Percentiles rank a stretch among this genome's conserved stretches.
phyloP scores from a whole-genome alignment of 1,140 invertebrate species.

The Trichoplusia ni region DNA sequence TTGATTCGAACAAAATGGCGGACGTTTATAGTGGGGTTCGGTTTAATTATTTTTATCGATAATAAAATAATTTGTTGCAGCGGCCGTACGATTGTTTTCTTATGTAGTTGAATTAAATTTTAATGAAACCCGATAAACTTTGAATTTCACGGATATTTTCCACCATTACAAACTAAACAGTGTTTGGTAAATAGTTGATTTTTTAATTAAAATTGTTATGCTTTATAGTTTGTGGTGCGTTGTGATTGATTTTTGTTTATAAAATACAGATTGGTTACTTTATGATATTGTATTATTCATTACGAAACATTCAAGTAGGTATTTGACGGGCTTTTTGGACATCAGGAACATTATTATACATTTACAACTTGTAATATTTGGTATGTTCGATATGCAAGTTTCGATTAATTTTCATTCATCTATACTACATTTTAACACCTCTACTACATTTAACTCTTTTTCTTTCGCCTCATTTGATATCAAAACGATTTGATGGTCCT shows the following conservation, averaged over 20 bases:
- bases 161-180: constrained; percentile 69
- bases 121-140: constrained; percentile 70
- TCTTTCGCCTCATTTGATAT: too few relatives aligned
- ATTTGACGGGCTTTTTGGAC: not conserved
- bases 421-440: too few relatives aligned
- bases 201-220: constrained; percentile 73
- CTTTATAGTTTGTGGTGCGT: constrained; percentile 32
- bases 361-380: too few relatives aligned
- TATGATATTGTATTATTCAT: constrained; percentile 21
- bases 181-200: constrained; percentile 77
- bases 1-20: constrained; percentile 53
- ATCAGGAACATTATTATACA: too few relatives aligned
- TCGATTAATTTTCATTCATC: too few relatives aligned
- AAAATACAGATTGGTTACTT: constrained; percentile 19
- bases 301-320: constrained; percentile 2
- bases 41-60: constrained; percentile 61
- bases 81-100: constrained; percentile 33
- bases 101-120: constrained; percentile 62
- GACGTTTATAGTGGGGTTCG: constrained; percentile 41
- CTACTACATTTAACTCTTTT: too few relatives aligned
- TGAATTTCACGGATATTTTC: constrained; percentile 72
- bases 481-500: too few relatives aligned
- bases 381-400: too few relatives aligned
- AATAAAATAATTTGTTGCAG: constrained; percentile 55
- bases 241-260: constrained; percentile 65